Conservation (phyloP, 2,888 invertebrate genomes). For the Steinernema scapterisci region DNA sequence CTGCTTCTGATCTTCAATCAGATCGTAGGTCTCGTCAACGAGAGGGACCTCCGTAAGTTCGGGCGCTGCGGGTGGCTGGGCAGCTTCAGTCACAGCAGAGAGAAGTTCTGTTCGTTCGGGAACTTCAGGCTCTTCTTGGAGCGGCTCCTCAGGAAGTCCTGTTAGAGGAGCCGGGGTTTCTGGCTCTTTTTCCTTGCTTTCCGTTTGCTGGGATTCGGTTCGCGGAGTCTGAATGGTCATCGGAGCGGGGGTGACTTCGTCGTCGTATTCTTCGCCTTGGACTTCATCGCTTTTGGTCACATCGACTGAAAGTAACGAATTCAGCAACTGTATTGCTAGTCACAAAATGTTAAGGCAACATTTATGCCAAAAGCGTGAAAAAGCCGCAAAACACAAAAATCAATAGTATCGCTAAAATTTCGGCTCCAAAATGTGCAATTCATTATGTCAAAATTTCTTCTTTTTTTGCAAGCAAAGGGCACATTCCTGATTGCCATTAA, state of each 20-base stretch:
- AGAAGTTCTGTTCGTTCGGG: not conserved
- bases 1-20: not conserved
- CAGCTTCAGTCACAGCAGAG: conserved; percentile 27
- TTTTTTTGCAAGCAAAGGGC: too few species aligned
- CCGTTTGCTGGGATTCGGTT: conserved; percentile 35
- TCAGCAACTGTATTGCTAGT: too few species aligned
- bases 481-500: too few species aligned
- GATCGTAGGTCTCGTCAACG: not conserved
- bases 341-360: too few species aligned
- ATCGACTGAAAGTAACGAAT: not conserved
- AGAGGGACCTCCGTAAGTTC: not conserved
- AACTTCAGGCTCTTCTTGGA: not conserved
- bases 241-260: not conserved
- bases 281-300: conserved; percentile 24
- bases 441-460: too few species aligned
- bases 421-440: too few species aligned
- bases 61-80: not conserved
- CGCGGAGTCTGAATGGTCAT: conserved; percentile 38
- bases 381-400: too few species aligned
- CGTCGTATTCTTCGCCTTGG: conserved; percentile 24
- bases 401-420: too few species aligned
- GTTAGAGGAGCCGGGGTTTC: conserved; percentile 14
- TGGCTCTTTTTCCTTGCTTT: conserved; percentile 43
- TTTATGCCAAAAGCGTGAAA: too few species aligned
- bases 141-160: not conserved